phyloP scores from a whole-genome alignment of 2,113 vertebrate genomes.

The Anolis sagrei region DNA sequence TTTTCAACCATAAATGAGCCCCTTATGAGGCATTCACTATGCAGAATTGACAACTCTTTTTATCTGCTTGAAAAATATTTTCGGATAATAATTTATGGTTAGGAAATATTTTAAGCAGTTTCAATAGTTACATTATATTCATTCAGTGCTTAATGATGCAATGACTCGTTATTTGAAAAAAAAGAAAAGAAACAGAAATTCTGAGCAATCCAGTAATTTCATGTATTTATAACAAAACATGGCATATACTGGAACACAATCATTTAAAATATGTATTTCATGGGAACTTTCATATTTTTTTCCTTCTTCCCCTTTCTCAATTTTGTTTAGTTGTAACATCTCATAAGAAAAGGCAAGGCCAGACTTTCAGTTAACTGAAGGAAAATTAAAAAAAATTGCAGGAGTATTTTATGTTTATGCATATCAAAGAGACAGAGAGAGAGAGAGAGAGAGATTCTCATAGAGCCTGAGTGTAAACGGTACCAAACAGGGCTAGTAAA shows the following conservation, averaged over 20 bases:
- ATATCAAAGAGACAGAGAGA: too few relatives aligned
- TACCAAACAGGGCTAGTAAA: slow-evolving; percentile 52
- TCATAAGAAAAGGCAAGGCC: slow-evolving; percentile 69
- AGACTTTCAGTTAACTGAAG: slow-evolving; percentile 58
- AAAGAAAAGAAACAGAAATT: slow-evolving; percentile 55
- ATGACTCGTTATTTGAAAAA: slow-evolving; percentile 70
- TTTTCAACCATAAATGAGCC: slow-evolving; percentile 89
- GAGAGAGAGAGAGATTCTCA: slow-evolving; percentile 19
- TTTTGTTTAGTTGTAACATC: slow-evolving; percentile 54
- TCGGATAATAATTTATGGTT: slow-evolving; percentile 89
- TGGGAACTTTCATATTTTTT: slow-evolving; percentile 61
- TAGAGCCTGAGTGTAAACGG: slow-evolving; percentile 67
- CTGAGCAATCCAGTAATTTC: slow-evolving; percentile 75
- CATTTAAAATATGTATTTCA: slow-evolving; percentile 71
- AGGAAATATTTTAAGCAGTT: slow-evolving; percentile 83
- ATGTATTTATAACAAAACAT: slow-evolving; percentile 76
- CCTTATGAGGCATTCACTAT: slow-evolving; percentile 86
- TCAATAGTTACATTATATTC: slow-evolving; percentile 81
- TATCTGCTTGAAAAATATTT: slow-evolving; percentile 89
- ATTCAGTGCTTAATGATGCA: slow-evolving; percentile 77
- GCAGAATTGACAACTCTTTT: slow-evolving; percentile 88
- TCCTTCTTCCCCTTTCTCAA: neutral
- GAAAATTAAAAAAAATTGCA: too few relatives aligned
- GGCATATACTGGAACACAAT: slow-evolving; percentile 72
- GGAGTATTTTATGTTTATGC: too few relatives aligned